Evolutionary conservation across 2,888 invertebrate species (phyloP).

Genomic region (Oscheius sp.): DNA sequence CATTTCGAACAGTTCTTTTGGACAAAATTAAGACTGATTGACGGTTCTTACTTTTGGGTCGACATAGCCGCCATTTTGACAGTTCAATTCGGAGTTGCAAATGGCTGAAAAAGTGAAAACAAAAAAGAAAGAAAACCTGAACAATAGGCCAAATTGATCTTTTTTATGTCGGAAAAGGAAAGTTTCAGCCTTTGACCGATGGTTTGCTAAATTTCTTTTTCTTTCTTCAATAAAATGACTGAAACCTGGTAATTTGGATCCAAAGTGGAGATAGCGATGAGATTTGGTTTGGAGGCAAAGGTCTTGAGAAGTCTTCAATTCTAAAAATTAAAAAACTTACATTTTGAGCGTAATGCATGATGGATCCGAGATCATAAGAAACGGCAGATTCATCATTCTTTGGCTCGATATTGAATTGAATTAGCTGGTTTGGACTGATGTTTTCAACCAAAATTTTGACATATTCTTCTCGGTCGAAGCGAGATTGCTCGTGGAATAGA

Average conservation of each 20-base stretch:
- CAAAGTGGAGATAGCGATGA: conserved; percentile 26
- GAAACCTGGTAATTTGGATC: conserved; percentile 63
- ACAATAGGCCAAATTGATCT: conserved; percentile 66
- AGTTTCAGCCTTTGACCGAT: conserved; percentile 62
- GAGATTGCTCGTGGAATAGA: conserved; percentile 66
- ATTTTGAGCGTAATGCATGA: too few species aligned
- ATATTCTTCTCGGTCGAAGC: conserved; percentile 63
- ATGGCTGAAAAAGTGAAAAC: conserved; percentile 16
- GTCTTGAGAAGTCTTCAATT: too few species aligned
- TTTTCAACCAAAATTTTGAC: conserved; percentile 56
- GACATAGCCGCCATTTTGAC: conserved; percentile 64
- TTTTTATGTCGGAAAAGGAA: conserved; percentile 65
- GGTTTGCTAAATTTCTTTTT: too few species aligned
- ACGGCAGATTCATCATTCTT: conserved; percentile 59
- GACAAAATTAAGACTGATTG: not conserved
- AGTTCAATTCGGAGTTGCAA: conserved; percentile 42
- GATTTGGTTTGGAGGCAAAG: not conserved
- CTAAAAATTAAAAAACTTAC: not conserved
- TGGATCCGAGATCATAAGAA: conserved; percentile 63
- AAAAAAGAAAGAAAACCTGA: conserved; percentile 38
- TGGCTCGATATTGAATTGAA: conserved; percentile 55
- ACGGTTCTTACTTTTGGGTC: conserved; percentile 56
- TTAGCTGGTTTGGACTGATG: conserved; percentile 43
- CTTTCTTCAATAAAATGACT: too few species aligned
- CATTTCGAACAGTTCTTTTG: conserved; percentile 46